phyloP scores from a whole-genome alignment of 2,888 invertebrate species.

The Leptopilina myrica region DNA sequence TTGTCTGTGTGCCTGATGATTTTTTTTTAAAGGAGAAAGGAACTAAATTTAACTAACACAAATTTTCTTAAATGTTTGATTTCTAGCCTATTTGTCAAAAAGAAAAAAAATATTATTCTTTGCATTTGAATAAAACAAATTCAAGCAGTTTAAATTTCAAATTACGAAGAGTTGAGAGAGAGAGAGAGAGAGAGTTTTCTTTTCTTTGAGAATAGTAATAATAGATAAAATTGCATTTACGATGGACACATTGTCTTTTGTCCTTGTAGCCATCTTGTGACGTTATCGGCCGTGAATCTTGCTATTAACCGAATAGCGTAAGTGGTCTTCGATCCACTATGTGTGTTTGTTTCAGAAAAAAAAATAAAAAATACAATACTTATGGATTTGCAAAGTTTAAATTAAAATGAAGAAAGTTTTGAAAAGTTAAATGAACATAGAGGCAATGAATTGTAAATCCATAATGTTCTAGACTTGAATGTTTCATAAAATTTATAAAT shows the following conservation, averaged over 20 bases:
- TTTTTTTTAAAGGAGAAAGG: neutral
- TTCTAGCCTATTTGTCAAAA: neutral
- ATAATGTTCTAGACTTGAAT: conserved; percentile 53
- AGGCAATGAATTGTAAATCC: conserved; percentile 60
- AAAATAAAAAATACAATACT: conserved; percentile 59
- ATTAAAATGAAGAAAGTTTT: neutral
- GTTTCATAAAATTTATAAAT: conserved; percentile 40
- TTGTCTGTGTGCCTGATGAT: conserved; percentile 14
- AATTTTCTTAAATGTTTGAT: neutral
- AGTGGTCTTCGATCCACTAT: conserved; percentile 80
- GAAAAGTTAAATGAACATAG: neutral
- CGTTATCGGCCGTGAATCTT: conserved; percentile 94
- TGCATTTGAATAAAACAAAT: neutral
- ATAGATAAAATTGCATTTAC: conserved; percentile 58
- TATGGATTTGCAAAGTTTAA: conserved; percentile 66
- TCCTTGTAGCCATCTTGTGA: conserved; percentile 91
- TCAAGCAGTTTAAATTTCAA: neutral
- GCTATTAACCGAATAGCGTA: conserved; percentile 95
- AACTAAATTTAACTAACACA: neutral
- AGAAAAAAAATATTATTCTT: conserved; percentile 15
- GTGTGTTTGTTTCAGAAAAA: conserved; percentile 68
- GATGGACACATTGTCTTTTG: conserved; percentile 74
- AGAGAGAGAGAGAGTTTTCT: neutral
- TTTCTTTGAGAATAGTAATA: conserved; percentile 36
- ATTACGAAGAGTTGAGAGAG: conserved; percentile 32